Conservation (phyloP, 2,797 vertebrate genomes). For the Galaxias olidus region DNA sequence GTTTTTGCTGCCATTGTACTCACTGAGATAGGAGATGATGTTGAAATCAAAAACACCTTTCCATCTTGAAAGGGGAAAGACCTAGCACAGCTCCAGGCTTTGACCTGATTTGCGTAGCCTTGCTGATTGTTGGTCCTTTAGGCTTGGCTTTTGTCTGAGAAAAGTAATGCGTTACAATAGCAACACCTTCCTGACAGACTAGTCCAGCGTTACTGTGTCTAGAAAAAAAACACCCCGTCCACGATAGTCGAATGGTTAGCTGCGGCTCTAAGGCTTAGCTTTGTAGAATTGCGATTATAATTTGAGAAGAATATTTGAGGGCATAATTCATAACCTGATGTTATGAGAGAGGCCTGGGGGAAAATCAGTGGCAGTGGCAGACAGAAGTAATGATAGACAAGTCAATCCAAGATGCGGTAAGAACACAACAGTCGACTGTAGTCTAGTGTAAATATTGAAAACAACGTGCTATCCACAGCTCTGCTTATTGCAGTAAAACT, state of each 20-base stretch:
- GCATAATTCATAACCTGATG: neutral
- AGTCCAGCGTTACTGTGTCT: neutral
- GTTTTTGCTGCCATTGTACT: neutral
- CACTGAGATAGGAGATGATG: neutral
- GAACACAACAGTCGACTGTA: neutral
- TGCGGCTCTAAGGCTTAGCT: neutral
- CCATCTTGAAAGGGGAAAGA: neutral
- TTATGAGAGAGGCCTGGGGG: neutral
- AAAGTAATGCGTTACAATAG: neutral
- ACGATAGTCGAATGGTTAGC: too few species aligned
- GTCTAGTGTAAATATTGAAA: neutral
- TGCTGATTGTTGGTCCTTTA: neutral
- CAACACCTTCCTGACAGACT: conserved; percentile 19
- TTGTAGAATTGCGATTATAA: neutral
- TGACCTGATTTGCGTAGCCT: neutral
- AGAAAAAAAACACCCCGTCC: neutral
- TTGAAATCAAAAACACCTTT: neutral
- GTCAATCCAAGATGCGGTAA: conserved; percentile 2
- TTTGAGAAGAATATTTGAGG: neutral
- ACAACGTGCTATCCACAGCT: neutral
- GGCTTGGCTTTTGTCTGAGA: conserved; percentile 1
- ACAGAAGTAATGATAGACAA: conserved; percentile 3
- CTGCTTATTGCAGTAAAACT: neutral
- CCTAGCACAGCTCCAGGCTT: neutral
- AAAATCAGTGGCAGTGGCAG: neutral